Percentiles rank a stretch among this genome's conserved stretches.
phyloP scores from a whole-genome alignment of 53 echinoderm and acorn worm species.

The Patiria pectinifera region DNA sequence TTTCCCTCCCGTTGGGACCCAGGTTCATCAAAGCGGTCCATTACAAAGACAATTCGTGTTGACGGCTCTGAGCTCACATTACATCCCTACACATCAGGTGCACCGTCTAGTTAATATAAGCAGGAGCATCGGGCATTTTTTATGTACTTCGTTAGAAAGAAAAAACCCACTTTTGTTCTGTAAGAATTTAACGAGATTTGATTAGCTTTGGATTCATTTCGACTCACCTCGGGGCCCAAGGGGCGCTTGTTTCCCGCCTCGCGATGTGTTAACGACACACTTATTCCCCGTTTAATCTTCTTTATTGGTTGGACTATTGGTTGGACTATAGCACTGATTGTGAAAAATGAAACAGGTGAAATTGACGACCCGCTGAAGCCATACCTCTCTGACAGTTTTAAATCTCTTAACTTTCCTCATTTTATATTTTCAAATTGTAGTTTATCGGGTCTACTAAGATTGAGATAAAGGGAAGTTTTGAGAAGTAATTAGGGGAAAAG shows the following conservation, averaged over 20 bases:
- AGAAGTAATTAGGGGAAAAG: no score
- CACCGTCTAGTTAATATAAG: not conserved
- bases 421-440: no score
- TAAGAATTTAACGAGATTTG: not conserved
- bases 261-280: not conserved
- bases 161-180: not conserved
- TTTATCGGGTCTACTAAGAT: no score
- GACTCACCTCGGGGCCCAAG: not conserved
- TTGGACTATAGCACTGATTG: no score
- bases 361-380: no score
- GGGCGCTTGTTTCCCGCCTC: not conserved
- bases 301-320: no score
- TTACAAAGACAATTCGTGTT: slow-evolving; percentile 36
- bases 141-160: not conserved
- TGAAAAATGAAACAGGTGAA: no score
- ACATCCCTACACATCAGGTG: not conserved
- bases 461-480: no score
- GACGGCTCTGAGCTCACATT: slow-evolving; percentile 20
- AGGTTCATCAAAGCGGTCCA: not conserved
- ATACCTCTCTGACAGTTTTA: no score
- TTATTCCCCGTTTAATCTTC: not conserved
- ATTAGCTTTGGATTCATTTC: not conserved
- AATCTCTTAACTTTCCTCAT: no score
- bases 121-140: not conserved
- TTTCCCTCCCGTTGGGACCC: not conserved